A percentile compares a stretch with the other conserved stretches of the same genome.
Evolutionary conservation across 2,113 vertebrate genomes (phyloP).

Genomic region (Rousettus leschenaultii): DNA sequence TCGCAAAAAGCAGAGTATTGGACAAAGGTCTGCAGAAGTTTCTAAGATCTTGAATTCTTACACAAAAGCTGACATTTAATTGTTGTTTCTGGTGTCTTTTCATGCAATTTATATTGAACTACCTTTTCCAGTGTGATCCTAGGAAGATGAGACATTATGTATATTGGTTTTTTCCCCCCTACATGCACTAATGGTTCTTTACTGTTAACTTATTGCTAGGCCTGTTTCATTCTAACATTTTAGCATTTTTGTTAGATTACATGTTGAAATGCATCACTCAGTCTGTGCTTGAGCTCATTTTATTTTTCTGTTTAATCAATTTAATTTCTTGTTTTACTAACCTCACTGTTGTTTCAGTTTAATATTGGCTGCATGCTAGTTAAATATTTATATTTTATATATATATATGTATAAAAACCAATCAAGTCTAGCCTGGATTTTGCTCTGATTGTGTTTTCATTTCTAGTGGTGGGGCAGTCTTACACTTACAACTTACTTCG

Average conservation of each 20-base stretch:
- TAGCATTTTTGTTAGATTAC: conserved; percentile 90
- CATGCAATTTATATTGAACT: conserved; percentile 40
- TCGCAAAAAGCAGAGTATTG: conserved; percentile 26
- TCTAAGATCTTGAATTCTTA: neutral
- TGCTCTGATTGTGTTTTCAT: conserved; percentile 92
- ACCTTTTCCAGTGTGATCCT: conserved; percentile 48
- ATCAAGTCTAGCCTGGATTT: conserved; percentile 95
- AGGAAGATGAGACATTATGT: conserved; percentile 92
- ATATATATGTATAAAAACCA: conserved; percentile 79
- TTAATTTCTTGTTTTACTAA: conserved; percentile 91
- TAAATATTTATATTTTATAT: conserved; percentile 79
- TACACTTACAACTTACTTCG: conserved; percentile 89
- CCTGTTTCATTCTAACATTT: conserved; percentile 92
- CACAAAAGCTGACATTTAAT: conserved; percentile 78
- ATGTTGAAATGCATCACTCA: conserved; percentile 93
- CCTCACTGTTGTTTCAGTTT: conserved; percentile 94
- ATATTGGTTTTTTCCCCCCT: conserved; percentile 85
- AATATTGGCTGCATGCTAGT: conserved; percentile 91
- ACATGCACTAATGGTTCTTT: conserved; percentile 95
- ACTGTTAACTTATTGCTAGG: conserved; percentile 91
- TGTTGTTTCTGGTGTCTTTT: conserved; percentile 74
- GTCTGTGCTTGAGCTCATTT: conserved; percentile 90
- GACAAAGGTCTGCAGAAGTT: conserved; percentile 25
- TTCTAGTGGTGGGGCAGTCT: conserved; percentile 92
- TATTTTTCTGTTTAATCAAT: conserved; percentile 79